Evolutionary conservation across 2,113 vertebrate genomes (phyloP), one percentile per base, ranked within the genome.

Genomic region (Mellivora capensis): DNA sequence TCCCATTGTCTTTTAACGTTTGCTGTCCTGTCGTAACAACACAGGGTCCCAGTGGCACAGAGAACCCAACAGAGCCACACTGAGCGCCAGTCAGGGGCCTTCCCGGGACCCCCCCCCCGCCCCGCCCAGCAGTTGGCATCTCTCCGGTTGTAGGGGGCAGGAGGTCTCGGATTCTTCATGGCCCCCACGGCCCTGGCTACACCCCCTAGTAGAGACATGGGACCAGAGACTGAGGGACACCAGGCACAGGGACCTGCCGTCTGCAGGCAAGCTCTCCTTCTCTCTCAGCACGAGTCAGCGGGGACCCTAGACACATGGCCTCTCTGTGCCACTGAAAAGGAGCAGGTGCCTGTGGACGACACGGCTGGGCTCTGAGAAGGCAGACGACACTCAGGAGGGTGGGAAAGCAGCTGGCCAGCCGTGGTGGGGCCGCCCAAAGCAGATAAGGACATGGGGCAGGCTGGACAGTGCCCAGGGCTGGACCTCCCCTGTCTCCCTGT

Each of bases 11-110:
- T 7, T 25, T 61, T 6, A 10, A 25, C 44, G 61, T 25, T 4
- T 69, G n/a, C 74, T 54, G 29, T 14, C 15, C 57, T 61, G 39
- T 34, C 18, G 0, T 52, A 7, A 31, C 31, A 37, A 21, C 47
- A 7, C 1, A 1, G 23, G 62, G 25, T 3, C 10, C 71, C 20
- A 0, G 15, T 2, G 7, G 27, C 27, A 14, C 4, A 21, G 93
- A 89, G n/a, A 18, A 20, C 7, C 42, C n/a, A 1, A 2, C 0
- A 17, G 42, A 67, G 14, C 31, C 37, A 39, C 31, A 42, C 47
- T 7, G 17, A 62, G 57, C 1, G 2, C 29, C 34, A 15, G 31
- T 25, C 27, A 11, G 79, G 37, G 59, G 9, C 1, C 59, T 69
- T 52, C 44, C 37, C 0, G 0, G 44, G 54, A 52, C 52, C 62